phyloP scores from a whole-genome alignment of 2,888 invertebrate species.

The Thelaira solivaga region DNA sequence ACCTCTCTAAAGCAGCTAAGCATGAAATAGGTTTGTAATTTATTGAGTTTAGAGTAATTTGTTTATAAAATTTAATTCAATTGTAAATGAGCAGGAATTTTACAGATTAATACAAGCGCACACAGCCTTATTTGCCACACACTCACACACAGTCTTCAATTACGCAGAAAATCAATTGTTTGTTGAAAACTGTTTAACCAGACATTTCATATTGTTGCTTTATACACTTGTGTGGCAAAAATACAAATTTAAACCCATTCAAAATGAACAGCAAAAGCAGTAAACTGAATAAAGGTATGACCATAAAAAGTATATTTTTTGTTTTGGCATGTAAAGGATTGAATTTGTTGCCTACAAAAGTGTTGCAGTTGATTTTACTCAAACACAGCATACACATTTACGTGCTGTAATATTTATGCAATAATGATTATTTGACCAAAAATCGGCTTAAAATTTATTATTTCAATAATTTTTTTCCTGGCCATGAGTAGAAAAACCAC shows the following conservation, averaged over 20 bases:
- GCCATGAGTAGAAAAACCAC: constrained; percentile 29
- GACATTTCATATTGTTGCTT: constrained; percentile 21
- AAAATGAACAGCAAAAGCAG: background rate
- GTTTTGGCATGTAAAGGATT: constrained; percentile 10
- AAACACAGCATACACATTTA: background rate
- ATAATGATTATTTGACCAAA: constrained; percentile 52
- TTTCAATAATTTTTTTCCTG: constrained; percentile 13
- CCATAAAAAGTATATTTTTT: constrained; percentile 32
- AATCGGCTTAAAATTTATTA: constrained; percentile 55
- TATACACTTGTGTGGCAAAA: constrained; percentile 6
- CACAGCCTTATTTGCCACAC: background rate
- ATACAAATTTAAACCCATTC: constrained; percentile 1
- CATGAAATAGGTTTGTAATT: constrained; percentile 2
- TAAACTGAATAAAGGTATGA: constrained; percentile 37
- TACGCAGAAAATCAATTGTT: constrained; percentile 39
- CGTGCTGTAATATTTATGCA: constrained; percentile 40
- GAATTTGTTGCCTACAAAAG: background rate
- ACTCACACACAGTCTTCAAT: background rate
- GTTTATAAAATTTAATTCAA: constrained; percentile 36
- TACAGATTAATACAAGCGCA: constrained; percentile 25
- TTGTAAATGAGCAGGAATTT: constrained; percentile 33
- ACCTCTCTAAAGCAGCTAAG: background rate
- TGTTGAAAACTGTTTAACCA: constrained; percentile 25
- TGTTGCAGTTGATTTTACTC: background rate
- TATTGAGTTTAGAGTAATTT: constrained; percentile 19